phyloP scores from a whole-genome alignment of 1,140 invertebrate species.

The Drosophila dunni region DNA sequence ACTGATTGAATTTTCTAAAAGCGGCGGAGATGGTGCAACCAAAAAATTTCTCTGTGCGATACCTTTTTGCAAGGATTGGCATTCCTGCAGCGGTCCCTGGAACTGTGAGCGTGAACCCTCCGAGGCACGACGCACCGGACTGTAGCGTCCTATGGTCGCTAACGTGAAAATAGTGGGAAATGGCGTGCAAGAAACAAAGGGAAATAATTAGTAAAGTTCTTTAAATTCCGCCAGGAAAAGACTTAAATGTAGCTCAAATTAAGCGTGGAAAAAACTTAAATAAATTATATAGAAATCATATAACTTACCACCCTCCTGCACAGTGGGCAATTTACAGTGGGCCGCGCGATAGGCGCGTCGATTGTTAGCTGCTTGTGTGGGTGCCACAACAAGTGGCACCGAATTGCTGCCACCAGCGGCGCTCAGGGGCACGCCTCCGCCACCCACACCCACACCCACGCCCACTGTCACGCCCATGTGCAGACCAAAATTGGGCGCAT shows the following conservation, averaged over 20 bases:
- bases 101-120: constrained; percentile 85
- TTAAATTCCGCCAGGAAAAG: not conserved
- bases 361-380: constrained; percentile 61
- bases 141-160: constrained; percentile 88
- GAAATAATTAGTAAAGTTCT: constrained; percentile 6
- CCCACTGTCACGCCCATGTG: constrained; percentile 35
- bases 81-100: constrained; percentile 89
- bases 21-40: constrained; percentile 85
- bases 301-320: constrained; percentile 86
- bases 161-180: constrained; percentile 36
- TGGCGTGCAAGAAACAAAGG: constrained; percentile 1
- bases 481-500: constrained; percentile 47
- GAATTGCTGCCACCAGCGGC: constrained; percentile 45
- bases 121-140: constrained; percentile 94
- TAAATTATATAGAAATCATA: constrained; percentile 17
- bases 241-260: not conserved
- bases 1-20: constrained; percentile 85
- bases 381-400: constrained; percentile 56
- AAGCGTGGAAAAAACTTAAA: not conserved
- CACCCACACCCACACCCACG: constrained; percentile 32
- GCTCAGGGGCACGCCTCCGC: constrained; percentile 37
- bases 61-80: constrained; percentile 88
- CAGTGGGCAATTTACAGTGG: constrained; percentile 86
- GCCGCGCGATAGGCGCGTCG: constrained; percentile 69
- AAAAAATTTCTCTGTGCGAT: constrained; percentile 85